These are phyloP conservation scores for Virgularia gustaviana DNA, from an alignment of 92 coral and sea anemone species.

Conservation along the genomic window DNA sequence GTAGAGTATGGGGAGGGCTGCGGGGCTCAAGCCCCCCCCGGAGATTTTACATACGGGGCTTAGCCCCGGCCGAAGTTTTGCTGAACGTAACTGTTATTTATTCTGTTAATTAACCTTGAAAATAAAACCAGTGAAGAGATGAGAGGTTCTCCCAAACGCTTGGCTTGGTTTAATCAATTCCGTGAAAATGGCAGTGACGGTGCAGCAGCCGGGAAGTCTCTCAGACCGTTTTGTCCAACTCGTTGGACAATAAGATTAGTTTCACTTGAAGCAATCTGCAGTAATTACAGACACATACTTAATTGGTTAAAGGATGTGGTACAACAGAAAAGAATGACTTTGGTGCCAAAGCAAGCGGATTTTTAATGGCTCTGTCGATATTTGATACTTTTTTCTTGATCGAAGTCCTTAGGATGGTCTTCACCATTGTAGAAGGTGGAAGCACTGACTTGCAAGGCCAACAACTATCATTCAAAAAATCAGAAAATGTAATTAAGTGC, in stretches of 20 bases:
- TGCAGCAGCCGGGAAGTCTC: slow-evolving; percentile 9
- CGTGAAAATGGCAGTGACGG: slow-evolving; percentile 25
- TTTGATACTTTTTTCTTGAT: slow-evolving; percentile 22
- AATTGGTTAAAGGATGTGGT: slow-evolving; percentile 26
- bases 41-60: too few relatives aligned
- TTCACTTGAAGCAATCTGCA: slow-evolving; percentile 29
- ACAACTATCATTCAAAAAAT: slow-evolving; percentile 28
- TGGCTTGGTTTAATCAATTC: slow-evolving; percentile 29
- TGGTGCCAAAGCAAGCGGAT: slow-evolving; percentile 28
- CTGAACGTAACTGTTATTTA: too few relatives aligned
- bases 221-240: slow-evolving; percentile 19
- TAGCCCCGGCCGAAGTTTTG: too few relatives aligned
- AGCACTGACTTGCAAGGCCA: slow-evolving; percentile 35
- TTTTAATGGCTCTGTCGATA: slow-evolving; percentile 17
- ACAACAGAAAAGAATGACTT: slow-evolving; percentile 33
- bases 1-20: too few relatives aligned
- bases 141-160: slow-evolving; percentile 28
- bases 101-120: too few relatives aligned
- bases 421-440: slow-evolving; percentile 35
- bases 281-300: slow-evolving; percentile 16
- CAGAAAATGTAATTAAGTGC: slow-evolving; percentile 26
- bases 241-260: slow-evolving; percentile 36
- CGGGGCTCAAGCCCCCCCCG: too few relatives aligned
- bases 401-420: slow-evolving; percentile 31
- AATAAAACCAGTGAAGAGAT: too few relatives aligned